These are phyloP conservation scores for Tetrao urogallus DNA, from an alignment of 2,113 vertebrate species.

Conservation along the genomic window DNA sequence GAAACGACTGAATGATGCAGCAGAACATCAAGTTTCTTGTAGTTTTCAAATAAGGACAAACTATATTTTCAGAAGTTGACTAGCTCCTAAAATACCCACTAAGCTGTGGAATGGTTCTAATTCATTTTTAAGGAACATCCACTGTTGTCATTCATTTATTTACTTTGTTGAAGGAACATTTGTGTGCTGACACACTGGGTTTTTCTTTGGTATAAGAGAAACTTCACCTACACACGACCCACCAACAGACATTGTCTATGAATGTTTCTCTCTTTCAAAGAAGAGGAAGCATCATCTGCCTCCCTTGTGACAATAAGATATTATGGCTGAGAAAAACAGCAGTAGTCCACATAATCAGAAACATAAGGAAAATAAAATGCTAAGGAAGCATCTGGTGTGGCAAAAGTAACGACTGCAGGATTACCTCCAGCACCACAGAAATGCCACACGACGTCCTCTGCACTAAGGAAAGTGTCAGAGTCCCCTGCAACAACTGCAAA, in stretches of 20 bases:
- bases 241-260: background rate
- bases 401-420: background rate
- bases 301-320: background rate
- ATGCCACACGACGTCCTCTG: background rate
- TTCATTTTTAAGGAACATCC: background rate
- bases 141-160: background rate
- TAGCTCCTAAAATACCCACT: background rate
- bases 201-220: background rate
- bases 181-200: background rate
- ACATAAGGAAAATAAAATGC: background rate
- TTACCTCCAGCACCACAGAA: background rate
- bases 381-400: background rate
- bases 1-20: background rate
- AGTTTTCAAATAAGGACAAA: background rate
- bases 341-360: background rate
- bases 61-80: background rate
- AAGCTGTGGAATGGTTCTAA: background rate
- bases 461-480: background rate
- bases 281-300: background rate
- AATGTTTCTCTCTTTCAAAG: background rate
- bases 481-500: background rate
- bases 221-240: background rate
- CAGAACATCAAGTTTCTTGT: background rate
- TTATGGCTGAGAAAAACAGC: background rate
- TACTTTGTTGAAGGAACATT: background rate